Evolutionary conservation across 2,888 invertebrate species (phyloP).

Genomic region (Hirtodrosophila duncani): DNA sequence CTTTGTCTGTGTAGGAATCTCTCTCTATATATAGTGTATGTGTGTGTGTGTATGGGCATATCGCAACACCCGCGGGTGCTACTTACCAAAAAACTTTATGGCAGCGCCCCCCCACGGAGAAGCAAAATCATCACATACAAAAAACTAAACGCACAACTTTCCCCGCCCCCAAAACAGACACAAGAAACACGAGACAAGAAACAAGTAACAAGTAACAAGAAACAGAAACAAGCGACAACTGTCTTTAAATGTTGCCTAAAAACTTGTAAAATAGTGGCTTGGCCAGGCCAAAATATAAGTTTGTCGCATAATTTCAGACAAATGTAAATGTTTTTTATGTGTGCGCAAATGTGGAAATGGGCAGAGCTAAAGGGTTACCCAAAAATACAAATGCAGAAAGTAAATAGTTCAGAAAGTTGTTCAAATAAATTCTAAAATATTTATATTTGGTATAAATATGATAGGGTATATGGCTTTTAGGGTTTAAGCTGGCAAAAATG

Average conservation of each 20-base stretch:
- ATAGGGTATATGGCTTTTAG: no score
- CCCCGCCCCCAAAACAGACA: background rate
- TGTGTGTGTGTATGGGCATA: slow-evolving; percentile 51
- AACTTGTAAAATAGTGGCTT: slow-evolving; percentile 57
- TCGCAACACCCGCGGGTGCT: slow-evolving; percentile 61
- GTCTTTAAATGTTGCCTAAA: slow-evolving; percentile 50
- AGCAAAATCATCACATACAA: slow-evolving; percentile 40
- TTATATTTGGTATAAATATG: no score
- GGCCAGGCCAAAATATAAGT: slow-evolving; percentile 38
- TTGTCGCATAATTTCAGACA: slow-evolving; percentile 61
- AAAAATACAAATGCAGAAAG: no score
- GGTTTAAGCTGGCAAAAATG: no score
- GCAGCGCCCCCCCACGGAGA: slow-evolving; percentile 41
- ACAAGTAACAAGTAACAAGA: background rate
- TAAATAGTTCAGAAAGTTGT: no score
- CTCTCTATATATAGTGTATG: slow-evolving; percentile 41
- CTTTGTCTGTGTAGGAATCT: no score
- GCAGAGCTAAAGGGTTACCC: no score
- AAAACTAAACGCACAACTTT: background rate
- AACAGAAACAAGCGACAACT: slow-evolving; percentile 36
- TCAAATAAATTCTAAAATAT: slow-evolving; percentile 43
- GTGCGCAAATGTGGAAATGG: no score
- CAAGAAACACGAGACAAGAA: background rate
- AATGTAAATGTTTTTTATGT: slow-evolving; percentile 63
- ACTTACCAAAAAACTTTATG: slow-evolving; percentile 59